phyloP scores from a whole-genome alignment of 2,113 vertebrate genomes.

The Solenodon paradoxus region DNA sequence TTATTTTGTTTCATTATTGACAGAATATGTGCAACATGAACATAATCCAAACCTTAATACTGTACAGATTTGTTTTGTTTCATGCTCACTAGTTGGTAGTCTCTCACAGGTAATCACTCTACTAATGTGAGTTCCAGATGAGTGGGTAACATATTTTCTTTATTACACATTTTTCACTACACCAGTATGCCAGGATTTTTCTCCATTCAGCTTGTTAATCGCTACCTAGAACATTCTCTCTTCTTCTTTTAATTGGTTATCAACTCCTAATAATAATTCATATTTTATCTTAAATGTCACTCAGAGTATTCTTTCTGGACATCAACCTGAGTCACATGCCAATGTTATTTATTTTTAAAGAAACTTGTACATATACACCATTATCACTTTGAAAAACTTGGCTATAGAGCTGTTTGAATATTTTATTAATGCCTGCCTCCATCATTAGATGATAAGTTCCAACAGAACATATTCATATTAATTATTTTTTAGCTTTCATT shows the following conservation, averaged over 20 bases:
- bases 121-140: background rate
- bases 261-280: background rate
- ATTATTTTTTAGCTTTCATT: background rate
- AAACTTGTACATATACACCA: background rate
- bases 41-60: background rate
- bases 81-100: background rate
- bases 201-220: background rate
- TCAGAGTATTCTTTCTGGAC: background rate
- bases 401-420: background rate
- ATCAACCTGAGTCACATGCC: background rate
- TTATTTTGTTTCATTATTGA: background rate
- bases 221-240: background rate
- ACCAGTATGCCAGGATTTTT: background rate
- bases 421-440: background rate
- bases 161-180: background rate
- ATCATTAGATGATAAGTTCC: background rate
- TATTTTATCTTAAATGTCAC: background rate
- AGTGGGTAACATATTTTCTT: background rate
- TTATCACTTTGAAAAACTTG: background rate
- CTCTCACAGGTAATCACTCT: background rate
- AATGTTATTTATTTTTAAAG: background rate
- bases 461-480: background rate
- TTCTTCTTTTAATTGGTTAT: background rate
- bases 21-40: background rate
- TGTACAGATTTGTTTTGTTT: background rate